These are phyloP conservation scores for Caenorhabditis latens DNA, from an alignment of 1,140 invertebrate genomes.

Conservation along the genomic window DNA sequence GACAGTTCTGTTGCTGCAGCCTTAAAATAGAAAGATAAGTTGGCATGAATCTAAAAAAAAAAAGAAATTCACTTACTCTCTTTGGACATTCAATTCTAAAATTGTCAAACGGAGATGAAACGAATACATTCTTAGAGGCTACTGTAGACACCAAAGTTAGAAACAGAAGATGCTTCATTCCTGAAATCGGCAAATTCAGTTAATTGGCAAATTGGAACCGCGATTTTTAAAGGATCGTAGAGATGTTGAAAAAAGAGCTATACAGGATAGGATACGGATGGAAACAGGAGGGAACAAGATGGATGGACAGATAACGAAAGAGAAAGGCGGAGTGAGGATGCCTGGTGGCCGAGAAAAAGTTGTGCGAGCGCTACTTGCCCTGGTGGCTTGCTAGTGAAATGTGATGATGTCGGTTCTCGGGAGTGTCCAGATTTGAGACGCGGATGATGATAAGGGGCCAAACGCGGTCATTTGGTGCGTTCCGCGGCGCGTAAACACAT, in stretches of 20 bases:
- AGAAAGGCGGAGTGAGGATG: conserved; percentile 44
- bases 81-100: conserved; percentile 77
- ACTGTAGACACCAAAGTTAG: conserved; percentile 13
- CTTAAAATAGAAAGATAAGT: conserved; percentile 1
- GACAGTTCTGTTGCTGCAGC: conserved; percentile 61
- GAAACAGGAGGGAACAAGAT: conserved; percentile 49
- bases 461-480: conserved; percentile 46
- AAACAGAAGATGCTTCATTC: not conserved
- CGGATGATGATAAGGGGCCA: conserved; percentile 48
- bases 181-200: conserved; percentile 32
- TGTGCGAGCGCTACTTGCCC: conserved; percentile 31
- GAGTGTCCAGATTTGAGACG: conserved; percentile 47
- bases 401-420: conserved; percentile 39
- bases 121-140: conserved; percentile 64
- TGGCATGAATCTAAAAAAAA: not conserved
- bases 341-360: conserved; percentile 7
- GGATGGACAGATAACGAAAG: conserved; percentile 40
- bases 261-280: conserved; percentile 47
- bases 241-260: conserved; percentile 31
- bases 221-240: conserved; percentile 28
- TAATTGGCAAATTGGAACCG: conserved; percentile 25
- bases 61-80: conserved; percentile 22
- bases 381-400: conserved; percentile 26
- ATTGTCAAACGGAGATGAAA: conserved; percentile 77
- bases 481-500: conserved; percentile 48